Base-by-base conservation (phyloP, 2,888 invertebrate genomes). In the Drosophila niveifrons region DNA sequence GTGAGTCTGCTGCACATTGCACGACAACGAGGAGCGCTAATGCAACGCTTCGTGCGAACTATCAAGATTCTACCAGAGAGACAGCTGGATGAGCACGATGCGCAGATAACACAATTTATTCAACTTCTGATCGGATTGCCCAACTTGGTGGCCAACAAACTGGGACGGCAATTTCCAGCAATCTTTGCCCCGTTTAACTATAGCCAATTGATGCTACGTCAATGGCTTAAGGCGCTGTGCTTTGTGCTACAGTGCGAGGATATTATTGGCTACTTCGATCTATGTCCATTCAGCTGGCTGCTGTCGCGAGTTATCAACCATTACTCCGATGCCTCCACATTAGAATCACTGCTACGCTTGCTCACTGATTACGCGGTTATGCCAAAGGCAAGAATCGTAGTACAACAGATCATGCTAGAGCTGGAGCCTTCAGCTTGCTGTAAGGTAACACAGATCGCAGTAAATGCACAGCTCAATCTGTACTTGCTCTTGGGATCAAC, bases 71-170 rank as follows among this genome's bases (percentile, higher is more conserved):
- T 87, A 31, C 81, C 83, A 17, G 82, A 81, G 28, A 69, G 68
- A 8, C 48, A 62, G 41, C 39, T 88, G 11, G 82, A 90, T 29
- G 78, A 88, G 51, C 73, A 88, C 3, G 87, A 90, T 66, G 87
- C 72, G 72, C 58, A 81, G 84, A 94, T 94, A 93, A 93, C 93
- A 66, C 93, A 92, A 36, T 94, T 94, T 18, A 93, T 95, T 0
- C 95, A 95, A 85, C 81, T 94, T 50, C 81, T 96, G 56, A 92
- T 94, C 7, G 95, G 96, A 1, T 81, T 97, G 55, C 96, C 97
- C 0, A 94, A 93, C 80, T 93, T 95, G 75, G 92, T 97, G 44
- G 96, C 96, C 8, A 97, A 97, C 88, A 93, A 93, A 78, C 79
- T 95, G 29, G 92, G 94, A 69, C 93, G 92, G 1, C 92, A 94